Evolutionary conservation across 2,797 vertebrate genomes (phyloP), one percentile per base, ranked within the genome.

Genomic region (Scleropages formosus): DNA sequence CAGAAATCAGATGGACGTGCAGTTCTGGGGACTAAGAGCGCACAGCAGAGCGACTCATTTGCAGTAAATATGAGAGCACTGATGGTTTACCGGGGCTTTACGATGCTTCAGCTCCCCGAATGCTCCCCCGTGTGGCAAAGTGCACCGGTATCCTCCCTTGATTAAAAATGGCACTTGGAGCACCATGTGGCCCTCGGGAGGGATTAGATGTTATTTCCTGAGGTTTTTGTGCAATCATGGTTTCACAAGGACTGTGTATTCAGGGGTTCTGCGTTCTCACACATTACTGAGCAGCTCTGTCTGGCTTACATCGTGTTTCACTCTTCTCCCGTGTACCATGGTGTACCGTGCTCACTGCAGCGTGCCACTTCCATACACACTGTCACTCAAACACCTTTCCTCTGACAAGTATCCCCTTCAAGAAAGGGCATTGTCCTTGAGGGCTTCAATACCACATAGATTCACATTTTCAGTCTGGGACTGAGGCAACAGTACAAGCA

Each of bases 151-250:
- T 8, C 12, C 15, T 64, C 61, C 11, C 24, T 44, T 39, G 27
- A 24, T 64, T 27, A 20, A 15, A 24, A 15, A 31, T 18, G 49
- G 56, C 24, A 24, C 62, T 16, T 27, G n/a, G 24, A 20, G 46
- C 24, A 31, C 26, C 26, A 26, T 10, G 15, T 31, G 53, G 39
- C 18, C 18, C 27, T 44, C 58, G 27, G 51, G 47, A 63, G 73
- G 46, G 47, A 58, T 75, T 26, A 65, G n/a, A 56, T 56, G 22
- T 56, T 59, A 58, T 67, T 68, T 39, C 31, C 31, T 60, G 51
- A 67, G 18, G 47, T 16, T 24, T 20, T 18, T 13, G 58, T n/a
- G 39, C 11, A 58, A 24, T 18, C 49, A 8, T 20, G 31, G 46
- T 16, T 46, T 46, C 65, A 39, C 6, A 31, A 2, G 31, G 6